Evolutionary conservation across 2,888 invertebrate species (phyloP).

Genomic region (Drosophila stalkeri): DNA sequence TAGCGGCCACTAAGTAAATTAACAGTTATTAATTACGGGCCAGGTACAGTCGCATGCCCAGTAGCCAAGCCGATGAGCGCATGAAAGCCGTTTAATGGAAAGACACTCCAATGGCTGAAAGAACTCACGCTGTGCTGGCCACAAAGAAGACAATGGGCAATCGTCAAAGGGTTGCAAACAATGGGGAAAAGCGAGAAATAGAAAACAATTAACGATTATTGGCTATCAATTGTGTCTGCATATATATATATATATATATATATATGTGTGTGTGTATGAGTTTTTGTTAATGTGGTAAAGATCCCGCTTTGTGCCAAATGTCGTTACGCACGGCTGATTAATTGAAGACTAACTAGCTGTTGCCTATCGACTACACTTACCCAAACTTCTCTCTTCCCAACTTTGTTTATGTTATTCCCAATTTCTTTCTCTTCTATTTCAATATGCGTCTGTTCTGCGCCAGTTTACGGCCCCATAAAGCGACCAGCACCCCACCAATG

Average conservation of each 20-base stretch:
- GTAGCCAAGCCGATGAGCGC: slow-evolving; percentile 44
- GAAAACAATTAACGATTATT: slow-evolving; percentile 72
- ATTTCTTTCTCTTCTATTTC: slow-evolving; percentile 15
- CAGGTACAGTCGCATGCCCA: slow-evolving; percentile 40
- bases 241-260: neutral
- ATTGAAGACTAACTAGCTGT: slow-evolving; percentile 53
- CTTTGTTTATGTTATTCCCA: slow-evolving; percentile 18
- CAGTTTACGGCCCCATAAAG: slow-evolving; percentile 73
- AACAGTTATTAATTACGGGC: slow-evolving; percentile 69
- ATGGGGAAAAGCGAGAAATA: slow-evolving; percentile 25
- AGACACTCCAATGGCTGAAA: slow-evolving; percentile 53
- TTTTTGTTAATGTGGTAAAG: slow-evolving; percentile 34
- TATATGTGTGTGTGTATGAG: slow-evolving; percentile 6
- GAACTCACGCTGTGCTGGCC: slow-evolving; percentile 66
- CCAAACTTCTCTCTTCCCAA: neutral
- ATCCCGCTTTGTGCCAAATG: slow-evolving; percentile 74
- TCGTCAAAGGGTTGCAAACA: slow-evolving; percentile 51
- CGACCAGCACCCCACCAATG: slow-evolving; percentile 44
- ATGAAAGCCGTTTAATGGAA: slow-evolving; percentile 59
- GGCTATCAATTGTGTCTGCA: slow-evolving; percentile 55
- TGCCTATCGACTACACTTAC: slow-evolving; percentile 15
- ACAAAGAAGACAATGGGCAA: slow-evolving; percentile 57
- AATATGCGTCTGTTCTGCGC: slow-evolving; percentile 47
- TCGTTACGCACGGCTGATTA: slow-evolving; percentile 73
- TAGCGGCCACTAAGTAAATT: slow-evolving; percentile 70